Conservation (phyloP, 2,797 vertebrate genomes). For the Denticeps clupeoides region DNA sequence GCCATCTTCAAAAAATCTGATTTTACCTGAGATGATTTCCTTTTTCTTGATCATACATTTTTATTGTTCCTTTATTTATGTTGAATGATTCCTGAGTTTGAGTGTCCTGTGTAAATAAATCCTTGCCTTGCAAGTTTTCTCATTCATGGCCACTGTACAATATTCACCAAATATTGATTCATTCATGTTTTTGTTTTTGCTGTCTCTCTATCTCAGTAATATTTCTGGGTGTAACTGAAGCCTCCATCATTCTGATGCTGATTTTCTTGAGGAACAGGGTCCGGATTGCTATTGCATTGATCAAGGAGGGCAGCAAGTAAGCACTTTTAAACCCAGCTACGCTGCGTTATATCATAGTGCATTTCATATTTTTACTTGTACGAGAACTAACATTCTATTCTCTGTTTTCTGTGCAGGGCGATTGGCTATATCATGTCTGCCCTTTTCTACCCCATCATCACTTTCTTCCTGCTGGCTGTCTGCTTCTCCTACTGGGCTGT, state of each 20-base stretch:
- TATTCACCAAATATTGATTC: background rate
- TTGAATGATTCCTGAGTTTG: no score
- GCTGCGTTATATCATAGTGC: background rate
- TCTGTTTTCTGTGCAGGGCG: slow-evolving; percentile 56
- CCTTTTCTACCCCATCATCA: slow-evolving; percentile 74
- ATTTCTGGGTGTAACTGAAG: slow-evolving; percentile 61
- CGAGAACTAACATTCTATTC: no score
- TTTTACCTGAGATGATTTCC: no score
- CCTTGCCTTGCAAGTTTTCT: no score
- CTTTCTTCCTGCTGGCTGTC: slow-evolving; percentile 69
- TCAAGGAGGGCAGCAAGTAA: slow-evolving; percentile 86
- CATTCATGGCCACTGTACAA: no score
- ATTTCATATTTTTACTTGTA: background rate
- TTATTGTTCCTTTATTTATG: no score
- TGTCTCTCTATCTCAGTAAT: slow-evolving; percentile 58
- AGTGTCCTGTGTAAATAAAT: no score
- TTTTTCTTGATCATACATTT: no score
- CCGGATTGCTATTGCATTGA: slow-evolving; percentile 66
- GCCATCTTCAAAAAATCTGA: no score
- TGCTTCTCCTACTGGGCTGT: slow-evolving; percentile 80
- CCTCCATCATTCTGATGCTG: slow-evolving; percentile 63
- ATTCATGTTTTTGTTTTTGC: background rate
- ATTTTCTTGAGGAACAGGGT: slow-evolving; percentile 75
- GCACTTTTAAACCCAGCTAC: slow-evolving; percentile 11
- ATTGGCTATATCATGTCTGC: slow-evolving; percentile 74